Percentiles rank a stretch among this genome's conserved stretches.
phyloP scores from a whole-genome alignment of 2,113 vertebrate species.

The Apodemus speciosus region DNA sequence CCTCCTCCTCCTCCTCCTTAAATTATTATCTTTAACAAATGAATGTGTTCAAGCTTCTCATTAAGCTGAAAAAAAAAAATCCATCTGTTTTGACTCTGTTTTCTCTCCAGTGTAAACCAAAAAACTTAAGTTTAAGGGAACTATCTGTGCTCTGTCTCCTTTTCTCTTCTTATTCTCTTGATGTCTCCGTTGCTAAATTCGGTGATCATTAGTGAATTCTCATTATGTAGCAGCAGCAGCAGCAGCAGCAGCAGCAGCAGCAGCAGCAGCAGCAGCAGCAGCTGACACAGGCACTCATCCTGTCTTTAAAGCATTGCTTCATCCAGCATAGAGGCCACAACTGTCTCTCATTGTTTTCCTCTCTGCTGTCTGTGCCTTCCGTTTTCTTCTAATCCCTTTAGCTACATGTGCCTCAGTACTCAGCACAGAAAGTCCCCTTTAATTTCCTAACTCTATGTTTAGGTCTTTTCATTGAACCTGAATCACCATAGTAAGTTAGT shows the following conservation, averaged over 20 bases:
- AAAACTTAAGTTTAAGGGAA: background rate
- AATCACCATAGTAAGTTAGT: background rate
- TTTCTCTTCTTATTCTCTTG: background rate
- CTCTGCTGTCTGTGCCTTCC: background rate
- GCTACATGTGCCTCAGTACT: background rate
- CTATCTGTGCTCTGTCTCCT: background rate
- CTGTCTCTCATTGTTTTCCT: background rate
- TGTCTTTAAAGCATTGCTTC: background rate
- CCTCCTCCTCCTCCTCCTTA: background rate
- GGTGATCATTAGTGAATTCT: background rate
- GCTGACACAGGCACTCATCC: background rate
- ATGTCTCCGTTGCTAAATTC: background rate
- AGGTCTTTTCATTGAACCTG: background rate
- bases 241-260: no score
- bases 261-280: background rate
- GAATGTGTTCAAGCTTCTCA: background rate
- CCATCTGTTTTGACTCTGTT: background rate
- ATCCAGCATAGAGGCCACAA: background rate
- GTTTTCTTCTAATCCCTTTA: background rate
- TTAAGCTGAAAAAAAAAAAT: slow-evolving; percentile 17
- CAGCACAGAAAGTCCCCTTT: background rate
- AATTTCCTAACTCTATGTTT: background rate
- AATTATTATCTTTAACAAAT: slow-evolving; percentile 18
- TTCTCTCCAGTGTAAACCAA: background rate
- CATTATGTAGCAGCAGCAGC: background rate